phyloP scores from a whole-genome alignment of 2,888 invertebrate genomes.

The Megamerina dolium region DNA sequence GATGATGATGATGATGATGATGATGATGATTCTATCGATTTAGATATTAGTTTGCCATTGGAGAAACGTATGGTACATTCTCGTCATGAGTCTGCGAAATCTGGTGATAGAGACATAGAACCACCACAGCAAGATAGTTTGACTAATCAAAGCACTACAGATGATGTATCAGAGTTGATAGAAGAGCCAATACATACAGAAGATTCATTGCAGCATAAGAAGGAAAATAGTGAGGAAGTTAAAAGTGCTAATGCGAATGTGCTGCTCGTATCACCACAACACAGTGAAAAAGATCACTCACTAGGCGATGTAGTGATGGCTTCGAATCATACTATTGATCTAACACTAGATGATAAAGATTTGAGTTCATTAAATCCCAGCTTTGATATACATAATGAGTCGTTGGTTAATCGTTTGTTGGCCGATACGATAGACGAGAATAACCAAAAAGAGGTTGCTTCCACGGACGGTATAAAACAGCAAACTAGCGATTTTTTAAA shows the following conservation, averaged over 20 bases:
- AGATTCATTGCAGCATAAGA: conserved; percentile 9
- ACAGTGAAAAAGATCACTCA: conserved; percentile 42
- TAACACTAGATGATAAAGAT: conserved; percentile 36
- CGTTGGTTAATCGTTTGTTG: conserved; percentile 26
- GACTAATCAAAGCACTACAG: conserved; percentile 44
- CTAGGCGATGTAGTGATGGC: conserved; percentile 42
- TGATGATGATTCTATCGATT: conserved; percentile 25
- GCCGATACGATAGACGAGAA: conserved; percentile 21
- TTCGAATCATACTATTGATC: conserved; percentile 42
- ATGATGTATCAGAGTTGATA: conserved; percentile 45
- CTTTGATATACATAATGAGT: conserved; percentile 29
- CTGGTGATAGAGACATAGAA: conserved; percentile 2
- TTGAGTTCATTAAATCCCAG: conserved; percentile 27
- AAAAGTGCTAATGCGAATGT: neutral
- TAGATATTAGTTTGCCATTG: conserved; percentile 31
- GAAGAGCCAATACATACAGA: conserved; percentile 32
- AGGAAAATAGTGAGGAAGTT: conserved; percentile 13
- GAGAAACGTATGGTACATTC: conserved; percentile 27
- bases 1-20: conserved; percentile 20
- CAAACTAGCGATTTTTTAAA: neutral
- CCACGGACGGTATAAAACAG: neutral
- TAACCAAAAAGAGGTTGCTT: neutral
- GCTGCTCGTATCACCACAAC: conserved; percentile 20
- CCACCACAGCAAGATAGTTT: conserved; percentile 26
- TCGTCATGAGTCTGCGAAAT: conserved; percentile 25